These are phyloP conservation scores for Drosophila fulvimacula DNA, from an alignment of 2,888 invertebrate genomes.

Conservation along the genomic window DNA sequence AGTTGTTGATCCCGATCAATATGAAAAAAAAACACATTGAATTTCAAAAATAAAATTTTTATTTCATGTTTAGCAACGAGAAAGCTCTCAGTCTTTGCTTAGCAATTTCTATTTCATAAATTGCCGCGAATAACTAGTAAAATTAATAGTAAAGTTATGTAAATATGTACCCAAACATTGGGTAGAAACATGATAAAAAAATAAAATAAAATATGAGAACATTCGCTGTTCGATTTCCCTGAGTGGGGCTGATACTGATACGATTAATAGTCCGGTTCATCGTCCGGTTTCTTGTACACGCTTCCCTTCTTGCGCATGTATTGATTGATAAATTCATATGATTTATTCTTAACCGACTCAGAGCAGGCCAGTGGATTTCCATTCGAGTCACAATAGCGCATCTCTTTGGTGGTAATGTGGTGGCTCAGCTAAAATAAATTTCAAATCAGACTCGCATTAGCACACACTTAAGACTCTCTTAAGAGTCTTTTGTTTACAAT, in stretches of 20 bases:
- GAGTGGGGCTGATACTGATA: background rate
- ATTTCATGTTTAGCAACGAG: conserved; percentile 1
- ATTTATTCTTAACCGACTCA: conserved; percentile 92
- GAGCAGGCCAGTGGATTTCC: conserved; percentile 54
- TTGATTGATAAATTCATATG: conserved; percentile 96
- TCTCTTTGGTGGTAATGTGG: conserved; percentile 66
- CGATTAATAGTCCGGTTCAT: conserved; percentile 26
- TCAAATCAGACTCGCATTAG: background rate
- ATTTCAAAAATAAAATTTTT: background rate
- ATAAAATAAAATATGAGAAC: background rate
- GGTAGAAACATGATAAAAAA: background rate
- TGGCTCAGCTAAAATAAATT: conserved; percentile 44
- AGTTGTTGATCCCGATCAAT: background rate
- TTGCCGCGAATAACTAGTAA: background rate
- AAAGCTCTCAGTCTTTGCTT: background rate
- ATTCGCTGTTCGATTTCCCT: background rate
- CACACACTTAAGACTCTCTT: background rate
- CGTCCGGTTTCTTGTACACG: conserved; percentile 81
- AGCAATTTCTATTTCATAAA: background rate
- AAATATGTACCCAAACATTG: conserved; percentile 4
- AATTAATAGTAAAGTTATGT: background rate
- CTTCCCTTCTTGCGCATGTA: conserved; percentile 98
- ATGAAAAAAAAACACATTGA: background rate
- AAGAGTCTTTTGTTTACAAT: no score
- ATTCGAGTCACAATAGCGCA: conserved; percentile 57